Base-by-base conservation (phyloP, 2,113 vertebrate genomes). In the Sapajus apella region DNA sequence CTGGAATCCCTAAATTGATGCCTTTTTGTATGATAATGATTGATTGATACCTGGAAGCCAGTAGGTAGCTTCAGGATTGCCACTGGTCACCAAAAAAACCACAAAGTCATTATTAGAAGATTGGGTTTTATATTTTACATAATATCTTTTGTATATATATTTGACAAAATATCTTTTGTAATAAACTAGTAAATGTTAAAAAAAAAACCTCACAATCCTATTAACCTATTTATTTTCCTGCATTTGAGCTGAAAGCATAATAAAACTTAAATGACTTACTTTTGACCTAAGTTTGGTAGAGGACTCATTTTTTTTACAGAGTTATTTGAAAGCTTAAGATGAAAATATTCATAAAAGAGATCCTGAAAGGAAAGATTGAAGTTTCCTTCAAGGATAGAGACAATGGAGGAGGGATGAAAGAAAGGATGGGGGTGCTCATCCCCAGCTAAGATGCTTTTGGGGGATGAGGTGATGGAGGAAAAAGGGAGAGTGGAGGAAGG, bases 281-380 rank as follows among this genome's bases (percentile, higher is more conserved):
- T 96, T 96, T 96, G 12, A 92, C n/a, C n/a, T 79, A 43, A 76
- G 12, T 90, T 93, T 64, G 79, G n/a, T 56, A 95, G 43, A 64
- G 27, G 61, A 64, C 61, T 64, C 25, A 6, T 30, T 30, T 30
- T 61, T 64, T 93, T 66, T 87, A 40, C 32, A 77, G 61, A 80
- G 43, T 80, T 86, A 50, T 89, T 95, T 86, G 73, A 95, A 96
- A 81, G 40, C 25, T 45, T 58, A 61, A 76, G 43, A 58, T 85
- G 37, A 90, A 94, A 90, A 90, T 76, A 95, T 73, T 96, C 35
- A 55, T 32, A 52, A 64, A 50, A 70, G 64, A 23, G 82, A 89
- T 84, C 72, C 47, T 43, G 52, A 2, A n/a, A 55, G 75, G 56
- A 83, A 94, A 32, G 35, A 86, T 40, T n/a, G 45, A 75, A 1